A percentile compares a stretch with the other conserved stretches of the same genome.
Conservation (phyloP, 2,888 invertebrate species). For the Oasisia sp. region DNA sequence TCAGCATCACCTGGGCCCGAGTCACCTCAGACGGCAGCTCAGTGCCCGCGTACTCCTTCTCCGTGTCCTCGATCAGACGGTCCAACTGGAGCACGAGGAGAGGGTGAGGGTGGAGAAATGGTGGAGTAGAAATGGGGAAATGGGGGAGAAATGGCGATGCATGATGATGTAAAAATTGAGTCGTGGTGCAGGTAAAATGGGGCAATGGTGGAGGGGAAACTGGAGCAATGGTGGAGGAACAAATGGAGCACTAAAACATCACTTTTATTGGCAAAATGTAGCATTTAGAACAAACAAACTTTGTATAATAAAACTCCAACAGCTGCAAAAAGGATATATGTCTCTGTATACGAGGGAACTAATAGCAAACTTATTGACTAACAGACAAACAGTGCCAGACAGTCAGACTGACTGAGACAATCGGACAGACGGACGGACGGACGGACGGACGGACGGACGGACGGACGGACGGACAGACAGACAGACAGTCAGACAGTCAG, state of each 20-base stretch:
- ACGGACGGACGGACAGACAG: no score
- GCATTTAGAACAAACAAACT: not conserved
- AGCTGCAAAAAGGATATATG: not conserved
- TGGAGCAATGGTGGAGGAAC: not conserved
- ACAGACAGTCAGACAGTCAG: no score
- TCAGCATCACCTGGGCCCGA: constrained; percentile 70
- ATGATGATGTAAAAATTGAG: no score
- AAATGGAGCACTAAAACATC: not conserved
- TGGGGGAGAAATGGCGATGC: no score
- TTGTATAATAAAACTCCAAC: not conserved
- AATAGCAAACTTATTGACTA: no score
- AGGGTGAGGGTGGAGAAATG: not conserved
- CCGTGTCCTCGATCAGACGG: constrained; percentile 72
- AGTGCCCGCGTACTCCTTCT: constrained; percentile 66
- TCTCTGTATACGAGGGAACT: not conserved
- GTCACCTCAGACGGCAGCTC: constrained; percentile 67
- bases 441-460: no score
- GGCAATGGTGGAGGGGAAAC: not conserved
- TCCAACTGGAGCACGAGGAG: constrained; percentile 68
- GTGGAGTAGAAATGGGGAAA: no score
- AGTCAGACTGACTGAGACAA: no score
- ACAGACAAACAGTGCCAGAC: no score
- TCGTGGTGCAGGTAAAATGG: not conserved
- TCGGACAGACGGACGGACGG: no score
- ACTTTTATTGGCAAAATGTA: not conserved